Evolutionary conservation across 2,888 invertebrate species (phyloP), one percentile per base, ranked within the genome.

Genomic region (Crepidodera aurea): DNA sequence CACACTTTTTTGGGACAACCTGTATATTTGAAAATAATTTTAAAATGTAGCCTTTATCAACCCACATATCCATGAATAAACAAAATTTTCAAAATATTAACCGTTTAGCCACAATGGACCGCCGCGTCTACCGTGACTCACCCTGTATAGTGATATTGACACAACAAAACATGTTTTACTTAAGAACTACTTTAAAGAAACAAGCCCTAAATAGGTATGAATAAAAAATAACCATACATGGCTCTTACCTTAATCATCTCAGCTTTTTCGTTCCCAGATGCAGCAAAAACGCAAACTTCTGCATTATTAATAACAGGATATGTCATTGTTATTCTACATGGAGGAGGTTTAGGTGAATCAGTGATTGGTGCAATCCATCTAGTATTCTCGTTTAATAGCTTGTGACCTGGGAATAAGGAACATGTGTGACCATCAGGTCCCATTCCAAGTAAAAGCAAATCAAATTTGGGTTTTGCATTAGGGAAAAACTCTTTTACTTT

Each of bases 401-500:
- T 79, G 78, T 94, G 93, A 0, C 86, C 89, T 0, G 99, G 98
- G 82, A 99, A 99, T 12, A 99, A 82, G 0, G 98, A 98, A 77
- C 97, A 97, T 0, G 98, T 98, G 81, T 99, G 99, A 0, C 98
- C 98, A 78, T 99, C 99, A 0, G 97, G 98, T 0, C 99, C 99
- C 88, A 98, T 91, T 10, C 99, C 99, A 16, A 99, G 83, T 7
- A 99, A 83, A 0, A 98, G 82, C 48, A 98, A 79, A 81, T 99
- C 96, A 78, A 98, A 96, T 64, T 84, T 78, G 0, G 94, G 93
- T 75, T 73, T 82, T 77, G 77, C 84, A 51, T 77, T 85, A 66
- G 82, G 84, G 69, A 93, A 92, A 57, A 85, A 85, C 7, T 81
- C 78, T 51, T 83, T 82, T 72, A 94, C 82, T 79, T 91, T 87